Conservation (phyloP, 2,888 invertebrate genomes). For the Pandemis corylana region DNA sequence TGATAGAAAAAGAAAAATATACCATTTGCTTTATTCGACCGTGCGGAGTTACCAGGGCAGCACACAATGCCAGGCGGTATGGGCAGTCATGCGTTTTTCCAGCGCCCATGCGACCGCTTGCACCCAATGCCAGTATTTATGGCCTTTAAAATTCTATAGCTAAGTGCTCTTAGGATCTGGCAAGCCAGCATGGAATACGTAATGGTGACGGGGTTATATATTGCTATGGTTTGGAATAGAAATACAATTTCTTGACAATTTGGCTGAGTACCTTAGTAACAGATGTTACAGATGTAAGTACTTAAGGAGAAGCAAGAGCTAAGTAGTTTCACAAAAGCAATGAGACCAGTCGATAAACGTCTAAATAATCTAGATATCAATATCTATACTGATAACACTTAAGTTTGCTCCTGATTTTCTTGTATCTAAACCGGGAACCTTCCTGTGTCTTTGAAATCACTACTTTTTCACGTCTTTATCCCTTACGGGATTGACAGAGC, state of each 20-base stretch:
- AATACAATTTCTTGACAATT: background rate
- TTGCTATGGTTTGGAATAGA: background rate
- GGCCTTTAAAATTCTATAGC: slow-evolving; percentile 8
- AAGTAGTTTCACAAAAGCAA: too few relatives aligned
- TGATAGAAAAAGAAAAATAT: slow-evolving; percentile 2
- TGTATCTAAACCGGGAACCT: too few relatives aligned
- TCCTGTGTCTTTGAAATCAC: too few relatives aligned
- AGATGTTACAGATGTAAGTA: too few relatives aligned
- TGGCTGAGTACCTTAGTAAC: too few relatives aligned
- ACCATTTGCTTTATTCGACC: slow-evolving; percentile 31
- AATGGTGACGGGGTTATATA: background rate
- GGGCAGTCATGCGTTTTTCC: slow-evolving; percentile 48
- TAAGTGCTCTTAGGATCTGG: slow-evolving; percentile 7
- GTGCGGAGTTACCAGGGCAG: slow-evolving; percentile 43
- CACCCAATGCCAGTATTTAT: slow-evolving; percentile 27
- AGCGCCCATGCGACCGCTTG: slow-evolving; percentile 42
- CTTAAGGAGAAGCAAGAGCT: background rate
- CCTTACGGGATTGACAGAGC: too few relatives aligned
- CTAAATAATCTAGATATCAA: too few relatives aligned
- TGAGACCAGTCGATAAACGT: too few relatives aligned
- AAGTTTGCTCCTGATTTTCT: too few relatives aligned
- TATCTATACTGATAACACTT: too few relatives aligned
- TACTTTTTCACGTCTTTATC: too few relatives aligned
- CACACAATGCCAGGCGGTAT: slow-evolving; percentile 41
- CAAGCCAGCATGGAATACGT: background rate